Percentiles rank a stretch among this genome's conserved stretches.
These are phyloP conservation scores for Junco hyemalis DNA, from an alignment of 2,113 vertebrate species.

Conservation along the genomic window DNA sequence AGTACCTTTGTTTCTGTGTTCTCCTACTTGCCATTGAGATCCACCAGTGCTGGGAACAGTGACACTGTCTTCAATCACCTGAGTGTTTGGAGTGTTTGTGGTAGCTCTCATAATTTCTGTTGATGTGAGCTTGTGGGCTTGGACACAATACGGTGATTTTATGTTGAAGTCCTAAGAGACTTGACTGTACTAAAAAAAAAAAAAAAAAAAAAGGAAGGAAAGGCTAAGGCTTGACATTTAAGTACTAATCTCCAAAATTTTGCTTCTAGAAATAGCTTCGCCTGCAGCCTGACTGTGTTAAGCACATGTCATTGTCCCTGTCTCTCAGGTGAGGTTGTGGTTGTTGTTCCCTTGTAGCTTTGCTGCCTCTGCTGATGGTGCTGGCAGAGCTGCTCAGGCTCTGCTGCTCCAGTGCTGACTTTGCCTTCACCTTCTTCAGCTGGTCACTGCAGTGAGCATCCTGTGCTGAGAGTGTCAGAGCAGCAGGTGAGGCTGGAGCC, in stretches of 20 bases:
- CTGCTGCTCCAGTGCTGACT: accelerated
- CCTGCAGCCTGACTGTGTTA: not conserved
- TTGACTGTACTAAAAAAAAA: not conserved
- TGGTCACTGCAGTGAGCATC: not conserved
- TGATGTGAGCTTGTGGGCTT: not conserved
- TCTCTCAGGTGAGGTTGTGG: not conserved
- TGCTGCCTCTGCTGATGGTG: not conserved
- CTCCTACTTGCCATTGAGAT: not conserved
- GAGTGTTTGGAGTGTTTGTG: not conserved
- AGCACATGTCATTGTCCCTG: not conserved
- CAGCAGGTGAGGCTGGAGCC: not conserved
- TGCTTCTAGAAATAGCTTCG: not conserved
- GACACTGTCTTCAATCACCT: accelerated
- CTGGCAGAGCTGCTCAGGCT: not conserved
- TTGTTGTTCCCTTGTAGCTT: not conserved
- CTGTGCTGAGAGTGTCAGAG: not conserved
- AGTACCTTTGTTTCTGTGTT: not conserved
- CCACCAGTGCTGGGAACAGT: not conserved
- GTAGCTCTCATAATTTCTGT: not conserved
- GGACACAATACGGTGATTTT: not conserved
- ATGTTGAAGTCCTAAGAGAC: not conserved
- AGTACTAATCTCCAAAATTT: not conserved
- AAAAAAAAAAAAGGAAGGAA: not conserved
- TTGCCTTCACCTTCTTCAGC: not conserved
- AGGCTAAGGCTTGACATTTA: not conserved